Base-by-base conservation (phyloP, 2,888 invertebrate genomes). In the Diarsia brunnea region DNA sequence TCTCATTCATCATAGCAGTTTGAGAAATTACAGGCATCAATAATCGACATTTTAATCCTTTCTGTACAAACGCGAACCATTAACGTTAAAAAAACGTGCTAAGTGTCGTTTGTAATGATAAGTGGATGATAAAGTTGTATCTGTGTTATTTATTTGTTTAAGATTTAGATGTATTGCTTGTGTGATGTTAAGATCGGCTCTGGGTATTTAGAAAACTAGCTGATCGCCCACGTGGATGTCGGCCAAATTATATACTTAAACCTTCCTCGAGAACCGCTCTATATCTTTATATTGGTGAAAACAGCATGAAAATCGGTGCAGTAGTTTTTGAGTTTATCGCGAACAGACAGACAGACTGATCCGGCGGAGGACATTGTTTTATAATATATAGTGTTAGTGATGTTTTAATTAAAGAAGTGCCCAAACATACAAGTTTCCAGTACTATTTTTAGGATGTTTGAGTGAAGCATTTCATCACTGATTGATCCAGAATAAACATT, bases 1-100 rank as follows among this genome's bases (percentile, higher is more conserved):
- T 73, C 60, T 38, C 70, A 71, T 86, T 84, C 70, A 75, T 84
- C 83, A 83, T 73, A 68, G 12, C 58, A n/a, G 47, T 71, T 78
- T 84, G 84, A 82, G 49, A 86, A 83, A 84, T 83, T 65, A 70
- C 55, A 69, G 63, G 65, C 83, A 85, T 83, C 83, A 64, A 78
- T 83, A 73, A 77, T 85, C 73, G 58, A 49, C 24, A 65, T 71
- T 85, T 73, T 82, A 83, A 83, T 85, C 85, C 82, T 77, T 83
- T 71, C 43, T 63, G 31, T 63, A 53, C 78, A 70, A 68, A 85
- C 85, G 86, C 78, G 12, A 69, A 69, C 70, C 78, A 85, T 84
- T 82, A 65, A 43, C 67, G 51, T 60, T 64, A 75, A 85, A 84
- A 84, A 87, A 82, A 43, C 60, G 51, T 72, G 68, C 73, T 38